phyloP scores from a whole-genome alignment of 1,140 invertebrate genomes.

The Dysdera silvatica region DNA sequence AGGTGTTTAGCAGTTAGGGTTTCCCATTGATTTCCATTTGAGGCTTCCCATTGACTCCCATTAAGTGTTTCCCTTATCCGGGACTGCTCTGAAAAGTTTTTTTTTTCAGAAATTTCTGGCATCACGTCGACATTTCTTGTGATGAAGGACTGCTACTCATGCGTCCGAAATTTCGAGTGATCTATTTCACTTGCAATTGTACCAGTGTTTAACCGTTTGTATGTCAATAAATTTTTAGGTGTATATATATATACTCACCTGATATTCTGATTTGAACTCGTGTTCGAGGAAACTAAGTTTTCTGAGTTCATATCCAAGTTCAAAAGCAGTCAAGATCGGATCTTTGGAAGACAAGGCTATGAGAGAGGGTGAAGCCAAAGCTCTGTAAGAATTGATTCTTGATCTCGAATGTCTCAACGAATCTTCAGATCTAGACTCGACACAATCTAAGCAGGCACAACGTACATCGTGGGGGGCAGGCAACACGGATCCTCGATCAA shows the following conservation, averaged over 20 bases:
- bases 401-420: conserved; percentile 80
- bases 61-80: too few species aligned
- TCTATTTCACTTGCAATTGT: too few species aligned
- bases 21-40: too few species aligned
- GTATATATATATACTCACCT: conserved; percentile 32
- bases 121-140: too few species aligned
- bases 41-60: too few species aligned
- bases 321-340: conserved; percentile 93
- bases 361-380: conserved; percentile 84
- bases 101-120: too few species aligned
- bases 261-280: conserved; percentile 78
- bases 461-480: conserved; percentile 85
- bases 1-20: too few species aligned
- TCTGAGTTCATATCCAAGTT: conserved; percentile 90
- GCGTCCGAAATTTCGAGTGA: too few species aligned
- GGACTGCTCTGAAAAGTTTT: too few species aligned
- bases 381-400: conserved; percentile 85
- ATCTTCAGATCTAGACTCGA: conserved; percentile 71
- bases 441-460: conserved; percentile 83
- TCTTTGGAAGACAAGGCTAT: conserved; percentile 91
- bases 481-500: conserved; percentile 78
- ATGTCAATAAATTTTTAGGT: too few species aligned
- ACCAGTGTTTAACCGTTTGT: too few species aligned
- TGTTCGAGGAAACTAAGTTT: conserved; percentile 90
- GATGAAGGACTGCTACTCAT: too few species aligned